Conservation (phyloP, 2,797 vertebrate species). For the Acrossocheilus fasciatus region DNA sequence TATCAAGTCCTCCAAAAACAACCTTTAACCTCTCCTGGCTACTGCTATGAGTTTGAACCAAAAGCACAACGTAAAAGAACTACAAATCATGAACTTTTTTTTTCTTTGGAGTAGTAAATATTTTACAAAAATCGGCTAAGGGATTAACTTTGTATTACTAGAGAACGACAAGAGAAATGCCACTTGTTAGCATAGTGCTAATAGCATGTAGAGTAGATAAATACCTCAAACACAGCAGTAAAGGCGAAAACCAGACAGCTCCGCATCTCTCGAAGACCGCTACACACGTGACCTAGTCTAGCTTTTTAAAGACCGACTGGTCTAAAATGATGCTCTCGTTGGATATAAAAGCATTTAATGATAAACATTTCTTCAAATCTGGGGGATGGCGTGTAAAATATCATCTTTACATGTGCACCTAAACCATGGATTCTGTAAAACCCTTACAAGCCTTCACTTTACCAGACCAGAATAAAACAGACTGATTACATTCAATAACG, state of each 20-base stretch:
- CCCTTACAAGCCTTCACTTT: slow-evolving; percentile 14
- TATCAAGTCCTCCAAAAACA: slow-evolving; percentile 61
- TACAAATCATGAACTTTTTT: slow-evolving; percentile 27
- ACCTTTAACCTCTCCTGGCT: slow-evolving; percentile 64
- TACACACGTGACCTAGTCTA: slow-evolving; percentile 29
- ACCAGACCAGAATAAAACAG: slow-evolving; percentile 3
- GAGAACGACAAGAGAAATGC: slow-evolving; percentile 46
- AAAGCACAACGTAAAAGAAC: slow-evolving; percentile 6
- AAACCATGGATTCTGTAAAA: background rate
- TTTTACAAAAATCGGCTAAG: slow-evolving; percentile 49
- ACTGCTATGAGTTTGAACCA: slow-evolving; percentile 59
- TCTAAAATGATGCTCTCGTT: background rate
- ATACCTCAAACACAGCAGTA: slow-evolving; percentile 50
- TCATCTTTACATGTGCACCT: slow-evolving; percentile 1
- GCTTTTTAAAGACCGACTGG: slow-evolving; percentile 19
- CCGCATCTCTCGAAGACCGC: slow-evolving; percentile 8
- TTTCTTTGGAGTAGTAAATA: slow-evolving; percentile 52
- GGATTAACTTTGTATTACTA: slow-evolving; percentile 49
- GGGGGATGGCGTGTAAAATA: slow-evolving; percentile 1
- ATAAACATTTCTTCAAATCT: background rate
- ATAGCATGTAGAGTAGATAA: slow-evolving; percentile 51
- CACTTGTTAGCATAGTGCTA: slow-evolving; percentile 46
- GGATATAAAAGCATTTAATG: background rate
- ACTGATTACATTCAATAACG: slow-evolving; percentile 30
- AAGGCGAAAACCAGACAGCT: slow-evolving; percentile 37